Conservation (phyloP, 35 echinoderm and acorn worm genomes). For the Patiria miniata region DNA sequence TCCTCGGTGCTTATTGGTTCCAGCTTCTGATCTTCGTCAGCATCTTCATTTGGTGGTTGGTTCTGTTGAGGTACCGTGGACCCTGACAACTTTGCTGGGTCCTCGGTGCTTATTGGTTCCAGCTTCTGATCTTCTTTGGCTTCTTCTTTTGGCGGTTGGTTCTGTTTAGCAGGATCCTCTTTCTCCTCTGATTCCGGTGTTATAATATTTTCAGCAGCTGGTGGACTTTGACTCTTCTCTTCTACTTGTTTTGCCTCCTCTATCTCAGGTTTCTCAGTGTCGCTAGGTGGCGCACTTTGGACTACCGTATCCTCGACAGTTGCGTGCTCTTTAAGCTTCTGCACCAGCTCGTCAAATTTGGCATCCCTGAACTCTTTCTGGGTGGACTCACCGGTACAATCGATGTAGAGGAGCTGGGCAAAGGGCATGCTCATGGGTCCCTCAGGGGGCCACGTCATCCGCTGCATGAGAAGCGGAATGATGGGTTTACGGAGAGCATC, state of each 20-base stretch:
- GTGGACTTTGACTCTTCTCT: background rate
- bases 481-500: conserved; percentile 88
- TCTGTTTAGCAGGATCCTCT: background rate
- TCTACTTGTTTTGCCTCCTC: background rate
- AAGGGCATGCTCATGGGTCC: conserved; percentile 98
- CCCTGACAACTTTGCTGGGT: too few species aligned
- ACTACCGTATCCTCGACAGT: background rate
- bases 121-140: background rate
- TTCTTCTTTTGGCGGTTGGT: background rate
- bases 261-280: background rate
- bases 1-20: too few species aligned
- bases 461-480: conserved; percentile 76
- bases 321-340: conserved; percentile 67
- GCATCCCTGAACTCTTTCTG: conserved; percentile 65
- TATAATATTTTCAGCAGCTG: background rate
- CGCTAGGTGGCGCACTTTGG: background rate
- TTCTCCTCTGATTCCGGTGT: background rate
- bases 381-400: conserved; percentile 70
- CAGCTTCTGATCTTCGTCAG: too few species aligned
- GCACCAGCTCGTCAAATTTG: conserved; percentile 87
- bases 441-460: conserved; percentile 88
- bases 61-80: too few species aligned
- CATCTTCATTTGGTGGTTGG: too few species aligned
- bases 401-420: conserved; percentile 94
- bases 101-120: background rate